Evolutionary conservation across 1,140 invertebrate genomes (phyloP), one percentile per base, ranked within the genome.

Genomic region (Zaprionus inermis): DNA sequence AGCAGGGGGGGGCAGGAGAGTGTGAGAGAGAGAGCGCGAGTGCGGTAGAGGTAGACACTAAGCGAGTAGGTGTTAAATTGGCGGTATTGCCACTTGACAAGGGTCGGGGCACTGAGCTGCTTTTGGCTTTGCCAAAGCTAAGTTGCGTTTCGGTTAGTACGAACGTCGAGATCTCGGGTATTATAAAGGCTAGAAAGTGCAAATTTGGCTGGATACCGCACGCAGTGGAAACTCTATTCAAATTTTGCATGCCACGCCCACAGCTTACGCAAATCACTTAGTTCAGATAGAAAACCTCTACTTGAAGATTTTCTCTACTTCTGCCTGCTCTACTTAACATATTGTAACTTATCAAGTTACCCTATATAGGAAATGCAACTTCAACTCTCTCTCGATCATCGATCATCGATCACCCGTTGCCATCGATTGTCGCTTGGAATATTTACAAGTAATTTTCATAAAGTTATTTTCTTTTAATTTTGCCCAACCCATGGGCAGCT

Each of bases 11-110:
- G 0, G 32, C 46, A 38, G 28, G 58, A 60, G n/a, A 32, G 22
- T 44, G n/a, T 2, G 5, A 12, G 30, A 12, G 30, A 9, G 16
- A 11, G 7, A 38, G 16, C 2, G 2, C 11, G 28, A 54, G 24
- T 54, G 49, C 12, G 20, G 36, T 1, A 12, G n/a, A 1, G 14
- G 1, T 18, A 12, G 20, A 16, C 3, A 4, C 14, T 16, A 22
- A 20, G 34, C 28, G 30, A 56, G 16, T 38, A 36, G 18, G 55
- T 38, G 55, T 57, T 57, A 57, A 57, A 57, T 57, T 20, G 36
- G 9, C 22, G 30, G 14, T n/a, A 30, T 34, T 56, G 14, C 28
- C 14, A 24, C 54, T 20, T 18, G 24, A 56, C 24, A 30, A 30
- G 51, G 51, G 51, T 16, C 24, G 6, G 51, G 14, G 20, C 6